These are phyloP conservation scores for Ophonus ardosiacus DNA, from an alignment of 2,888 invertebrate species.

Conservation along the genomic window DNA sequence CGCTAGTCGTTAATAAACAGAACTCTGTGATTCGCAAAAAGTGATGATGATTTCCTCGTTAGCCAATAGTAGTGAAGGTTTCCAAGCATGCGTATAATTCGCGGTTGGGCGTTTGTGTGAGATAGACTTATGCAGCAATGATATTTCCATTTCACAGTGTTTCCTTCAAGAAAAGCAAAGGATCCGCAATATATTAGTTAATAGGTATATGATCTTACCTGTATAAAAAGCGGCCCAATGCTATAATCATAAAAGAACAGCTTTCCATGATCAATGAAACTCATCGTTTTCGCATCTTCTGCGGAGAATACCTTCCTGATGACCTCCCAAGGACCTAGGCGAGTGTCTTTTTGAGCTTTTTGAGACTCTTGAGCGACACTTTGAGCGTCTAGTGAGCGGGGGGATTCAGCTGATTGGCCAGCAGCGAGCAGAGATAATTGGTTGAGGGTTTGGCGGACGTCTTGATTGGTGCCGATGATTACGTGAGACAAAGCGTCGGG, in stretches of 20 bases:
- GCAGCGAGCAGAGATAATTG: slow-evolving; percentile 90
- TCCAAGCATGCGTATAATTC: too few relatives aligned
- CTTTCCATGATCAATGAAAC: slow-evolving; percentile 88
- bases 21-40: too few relatives aligned
- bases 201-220: slow-evolving; percentile 76
- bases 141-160: too few relatives aligned
- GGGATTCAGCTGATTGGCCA: slow-evolving; percentile 74
- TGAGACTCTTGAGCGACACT: slow-evolving; percentile 79
- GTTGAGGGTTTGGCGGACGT: slow-evolving; percentile 95
- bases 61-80: too few relatives aligned
- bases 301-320: slow-evolving; percentile 91
- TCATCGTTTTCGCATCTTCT: slow-evolving; percentile 87
- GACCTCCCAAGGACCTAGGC: slow-evolving; percentile 96
- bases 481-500: slow-evolving; percentile 89
- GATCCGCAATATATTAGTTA: too few relatives aligned
- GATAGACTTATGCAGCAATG: too few relatives aligned
- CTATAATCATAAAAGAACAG: slow-evolving; percentile 99
- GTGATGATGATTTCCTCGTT: too few relatives aligned
- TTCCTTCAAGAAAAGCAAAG: too few relatives aligned
- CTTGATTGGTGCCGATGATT: slow-evolving; percentile 92
- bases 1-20: too few relatives aligned
- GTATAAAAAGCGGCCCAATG: slow-evolving; percentile 96
- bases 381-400: slow-evolving; percentile 77
- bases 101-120: too few relatives aligned
- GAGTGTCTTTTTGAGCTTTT: slow-evolving; percentile 87